Evolutionary conservation across 2,888 invertebrate genomes (phyloP).

Genomic region (Mantis religiosa): DNA sequence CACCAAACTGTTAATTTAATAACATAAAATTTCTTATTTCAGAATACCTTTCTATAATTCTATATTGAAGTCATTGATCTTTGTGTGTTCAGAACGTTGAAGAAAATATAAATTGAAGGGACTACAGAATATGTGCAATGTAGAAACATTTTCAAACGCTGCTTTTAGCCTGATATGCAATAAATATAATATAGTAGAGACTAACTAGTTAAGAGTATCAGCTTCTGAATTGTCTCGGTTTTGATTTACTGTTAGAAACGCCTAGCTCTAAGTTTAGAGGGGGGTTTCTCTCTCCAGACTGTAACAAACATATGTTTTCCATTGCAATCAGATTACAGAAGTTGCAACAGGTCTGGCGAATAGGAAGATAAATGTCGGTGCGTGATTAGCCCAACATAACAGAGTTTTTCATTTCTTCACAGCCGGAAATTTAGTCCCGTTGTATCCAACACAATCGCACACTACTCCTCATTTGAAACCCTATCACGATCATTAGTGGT

Average conservation of each 20-base stretch:
- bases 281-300: neutral
- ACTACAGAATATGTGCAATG: too few species aligned
- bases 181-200: too few species aligned
- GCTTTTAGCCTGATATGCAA: too few species aligned
- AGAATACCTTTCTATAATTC: too few species aligned
- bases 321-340: neutral
- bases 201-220: too few species aligned
- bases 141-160: too few species aligned
- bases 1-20: too few species aligned
- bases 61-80: too few species aligned
- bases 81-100: too few species aligned
- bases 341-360: neutral
- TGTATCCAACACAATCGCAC: neutral
- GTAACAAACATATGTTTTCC: neutral
- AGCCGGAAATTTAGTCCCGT: neutral
- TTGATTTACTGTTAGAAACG: neutral
- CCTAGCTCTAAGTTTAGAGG: neutral
- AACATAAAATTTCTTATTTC: too few species aligned
- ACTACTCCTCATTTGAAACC: neutral
- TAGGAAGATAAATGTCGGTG: neutral
- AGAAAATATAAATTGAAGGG: too few species aligned
- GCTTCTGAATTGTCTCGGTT: neutral
- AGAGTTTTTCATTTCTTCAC: neutral
- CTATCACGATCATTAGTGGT: neutral
- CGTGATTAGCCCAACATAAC: neutral